Conservation (phyloP, 2,797 vertebrate genomes). For the Coregonus ussuriensis region DNA sequence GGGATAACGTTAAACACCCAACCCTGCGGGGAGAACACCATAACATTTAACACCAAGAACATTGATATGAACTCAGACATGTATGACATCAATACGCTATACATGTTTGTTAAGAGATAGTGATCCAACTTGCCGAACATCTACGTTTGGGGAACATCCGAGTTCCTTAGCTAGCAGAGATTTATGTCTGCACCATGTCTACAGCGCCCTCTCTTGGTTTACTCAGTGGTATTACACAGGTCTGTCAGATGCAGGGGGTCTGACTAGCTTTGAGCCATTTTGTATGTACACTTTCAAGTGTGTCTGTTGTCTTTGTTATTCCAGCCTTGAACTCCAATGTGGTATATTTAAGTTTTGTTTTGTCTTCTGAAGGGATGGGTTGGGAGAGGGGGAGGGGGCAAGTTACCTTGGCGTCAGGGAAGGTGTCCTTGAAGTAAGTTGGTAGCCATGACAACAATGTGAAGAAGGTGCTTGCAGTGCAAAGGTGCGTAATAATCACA, state of each 20-base stretch:
- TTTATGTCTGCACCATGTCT: background rate
- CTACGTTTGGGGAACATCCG: background rate
- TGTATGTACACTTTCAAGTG: background rate
- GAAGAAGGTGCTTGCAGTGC: constrained; percentile 90
- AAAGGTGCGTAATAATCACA: constrained; percentile 90
- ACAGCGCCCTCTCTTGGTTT: constrained; percentile 18
- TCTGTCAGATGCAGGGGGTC: background rate
- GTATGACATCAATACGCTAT: background rate
- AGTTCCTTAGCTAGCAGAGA: background rate
- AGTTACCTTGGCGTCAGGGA: constrained; percentile 89
- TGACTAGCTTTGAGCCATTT: no score
- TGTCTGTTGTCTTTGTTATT: background rate
- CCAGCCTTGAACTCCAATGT: background rate
- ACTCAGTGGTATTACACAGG: background rate
- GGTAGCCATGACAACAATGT: constrained; percentile 95
- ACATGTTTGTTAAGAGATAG: no score
- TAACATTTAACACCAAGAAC: background rate
- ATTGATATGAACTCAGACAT: background rate
- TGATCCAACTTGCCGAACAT: background rate
- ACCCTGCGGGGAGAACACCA: constrained; percentile 73
- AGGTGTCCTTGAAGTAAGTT: constrained; percentile 93
- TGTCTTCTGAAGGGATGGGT: background rate
- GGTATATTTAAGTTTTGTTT: background rate
- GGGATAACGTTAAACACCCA: constrained; percentile 98
- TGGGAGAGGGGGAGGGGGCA: background rate